Evolutionary conservation across 1,140 invertebrate species (phyloP).

Genomic region (Aleiodes sp.): DNA sequence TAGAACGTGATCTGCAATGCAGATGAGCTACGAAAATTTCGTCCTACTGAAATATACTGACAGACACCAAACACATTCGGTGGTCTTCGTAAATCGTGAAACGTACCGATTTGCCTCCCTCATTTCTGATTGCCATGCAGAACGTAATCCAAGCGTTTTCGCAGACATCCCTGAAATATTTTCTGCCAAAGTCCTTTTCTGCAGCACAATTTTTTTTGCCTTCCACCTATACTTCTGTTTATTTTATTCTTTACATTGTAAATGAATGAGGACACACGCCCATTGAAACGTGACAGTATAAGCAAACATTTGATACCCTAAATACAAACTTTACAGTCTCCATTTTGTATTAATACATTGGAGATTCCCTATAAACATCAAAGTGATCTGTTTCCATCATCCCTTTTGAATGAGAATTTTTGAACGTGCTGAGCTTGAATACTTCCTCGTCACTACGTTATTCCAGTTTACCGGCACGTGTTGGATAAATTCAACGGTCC

Average conservation of each 20-base stretch:
- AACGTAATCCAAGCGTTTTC: constrained; percentile 5
- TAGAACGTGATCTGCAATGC: constrained; percentile 62
- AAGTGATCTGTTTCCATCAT: background rate
- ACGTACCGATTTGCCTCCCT: constrained; percentile 19
- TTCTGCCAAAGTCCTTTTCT: background rate
- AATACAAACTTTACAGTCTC: background rate
- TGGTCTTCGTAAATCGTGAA: constrained; percentile 31
- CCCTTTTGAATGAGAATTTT: background rate
- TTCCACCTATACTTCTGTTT: background rate
- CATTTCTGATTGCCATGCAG: constrained; percentile 24
- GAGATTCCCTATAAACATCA: constrained; percentile 22
- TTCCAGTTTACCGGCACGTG: constrained; percentile 50
- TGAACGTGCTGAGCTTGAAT: constrained; percentile 11
- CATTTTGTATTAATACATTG: background rate
- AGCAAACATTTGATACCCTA: background rate
- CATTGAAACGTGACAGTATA: background rate
- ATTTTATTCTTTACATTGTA: background rate
- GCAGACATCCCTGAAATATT: background rate
- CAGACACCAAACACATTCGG: constrained; percentile 34
- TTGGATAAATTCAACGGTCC: constrained; percentile 50
- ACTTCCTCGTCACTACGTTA: constrained; percentile 32
- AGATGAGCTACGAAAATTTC: constrained; percentile 53
- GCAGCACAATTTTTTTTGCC: background rate
- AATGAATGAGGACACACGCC: background rate
- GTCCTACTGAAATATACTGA: constrained; percentile 36